phyloP scores from a whole-genome alignment of 1,140 invertebrate species.

The Pachyrhynchus sulphureomaculatus region DNA sequence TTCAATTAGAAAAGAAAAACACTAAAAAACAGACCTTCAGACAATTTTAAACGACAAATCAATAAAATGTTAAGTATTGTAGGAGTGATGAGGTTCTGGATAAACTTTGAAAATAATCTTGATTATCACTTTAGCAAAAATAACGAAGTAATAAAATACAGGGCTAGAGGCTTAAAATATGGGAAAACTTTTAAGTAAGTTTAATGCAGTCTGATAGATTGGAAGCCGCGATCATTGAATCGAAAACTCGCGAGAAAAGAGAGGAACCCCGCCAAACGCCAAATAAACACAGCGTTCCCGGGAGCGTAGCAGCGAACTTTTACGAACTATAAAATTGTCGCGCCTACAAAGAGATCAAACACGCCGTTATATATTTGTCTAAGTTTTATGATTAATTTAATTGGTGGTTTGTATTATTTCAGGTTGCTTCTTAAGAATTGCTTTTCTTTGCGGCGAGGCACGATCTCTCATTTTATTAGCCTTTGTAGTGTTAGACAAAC shows the following conservation, averaged over 20 bases:
- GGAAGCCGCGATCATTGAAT: slow-evolving; percentile 46
- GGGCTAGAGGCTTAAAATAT: slow-evolving; percentile 43
- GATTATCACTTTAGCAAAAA: too few species aligned
- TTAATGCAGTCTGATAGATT: slow-evolving; percentile 47
- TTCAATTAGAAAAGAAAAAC: too few species aligned
- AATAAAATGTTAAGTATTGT: too few species aligned
- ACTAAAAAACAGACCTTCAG: too few species aligned
- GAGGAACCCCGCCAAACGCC: slow-evolving; percentile 25
- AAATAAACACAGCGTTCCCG: slow-evolving; percentile 35
- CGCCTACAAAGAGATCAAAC: slow-evolving; percentile 47
- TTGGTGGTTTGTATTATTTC: slow-evolving; percentile 45
- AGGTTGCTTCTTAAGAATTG: slow-evolving; percentile 46
- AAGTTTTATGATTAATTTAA: slow-evolving; percentile 48
- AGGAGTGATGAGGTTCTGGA: too few species aligned
- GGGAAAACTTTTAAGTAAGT: slow-evolving; percentile 47
- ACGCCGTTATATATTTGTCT: slow-evolving; percentile 45
- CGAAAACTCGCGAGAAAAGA: slow-evolving; percentile 28
- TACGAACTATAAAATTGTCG: slow-evolving; percentile 48
- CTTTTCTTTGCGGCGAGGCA: slow-evolving; percentile 31
- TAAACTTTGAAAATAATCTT: too few species aligned
- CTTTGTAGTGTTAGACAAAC: slow-evolving; percentile 31
- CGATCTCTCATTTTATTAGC: slow-evolving; percentile 32
- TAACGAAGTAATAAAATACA: slow-evolving; percentile 28
- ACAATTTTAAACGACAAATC: too few species aligned
- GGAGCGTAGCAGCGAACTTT: slow-evolving; percentile 30